Conservation (phyloP, 1,140 invertebrate species). For the Calliphora vicina region DNA sequence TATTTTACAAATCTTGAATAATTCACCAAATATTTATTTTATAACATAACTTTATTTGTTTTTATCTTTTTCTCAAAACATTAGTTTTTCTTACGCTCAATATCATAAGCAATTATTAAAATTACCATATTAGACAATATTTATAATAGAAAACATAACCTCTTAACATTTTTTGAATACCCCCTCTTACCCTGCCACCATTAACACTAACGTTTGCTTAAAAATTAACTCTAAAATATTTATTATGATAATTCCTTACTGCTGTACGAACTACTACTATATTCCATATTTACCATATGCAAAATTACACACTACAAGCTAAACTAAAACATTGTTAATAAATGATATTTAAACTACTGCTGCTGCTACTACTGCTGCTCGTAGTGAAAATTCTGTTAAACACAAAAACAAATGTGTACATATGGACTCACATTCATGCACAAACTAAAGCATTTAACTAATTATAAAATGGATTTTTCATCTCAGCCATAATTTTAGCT, state of each 20-base stretch:
- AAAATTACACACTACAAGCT: neutral
- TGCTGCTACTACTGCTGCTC: too few relatives aligned
- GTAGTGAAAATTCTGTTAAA: too few relatives aligned
- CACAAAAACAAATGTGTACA: too few relatives aligned
- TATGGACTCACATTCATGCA: too few relatives aligned
- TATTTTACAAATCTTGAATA: too few relatives aligned
- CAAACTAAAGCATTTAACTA: conserved; percentile 17
- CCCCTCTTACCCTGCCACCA: neutral
- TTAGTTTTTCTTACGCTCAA: conserved; percentile 12
- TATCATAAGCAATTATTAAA: conserved; percentile 23
- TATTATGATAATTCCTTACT: neutral
- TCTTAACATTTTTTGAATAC: neutral
- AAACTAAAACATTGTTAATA: too few relatives aligned
- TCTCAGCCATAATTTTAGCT: neutral
- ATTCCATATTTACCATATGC: neutral
- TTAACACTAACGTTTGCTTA: neutral
- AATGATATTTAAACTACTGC: too few relatives aligned
- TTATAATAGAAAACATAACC: neutral
- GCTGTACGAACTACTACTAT: too few relatives aligned
- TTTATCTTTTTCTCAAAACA: neutral
- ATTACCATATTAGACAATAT: neutral
- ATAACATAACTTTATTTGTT: neutral
- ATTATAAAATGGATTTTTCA: conserved; percentile 29
- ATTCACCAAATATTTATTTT: neutral
- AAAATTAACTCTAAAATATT: neutral